These are phyloP conservation scores for Sinocyclocheilus maitianheensis DNA, from an alignment of 2,113 vertebrate species.

Conservation along the genomic window DNA sequence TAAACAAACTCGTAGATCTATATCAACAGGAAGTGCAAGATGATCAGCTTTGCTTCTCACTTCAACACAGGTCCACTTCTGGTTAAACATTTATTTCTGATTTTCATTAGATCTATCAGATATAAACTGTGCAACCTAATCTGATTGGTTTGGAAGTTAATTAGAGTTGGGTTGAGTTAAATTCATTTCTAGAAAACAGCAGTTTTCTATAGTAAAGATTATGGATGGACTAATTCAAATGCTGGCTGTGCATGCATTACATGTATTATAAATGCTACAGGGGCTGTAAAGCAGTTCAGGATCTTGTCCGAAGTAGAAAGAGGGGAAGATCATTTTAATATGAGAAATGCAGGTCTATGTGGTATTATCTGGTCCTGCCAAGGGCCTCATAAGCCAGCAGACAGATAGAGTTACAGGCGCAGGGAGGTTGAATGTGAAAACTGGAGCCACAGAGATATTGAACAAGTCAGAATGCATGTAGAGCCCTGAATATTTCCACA, in stretches of 20 bases:
- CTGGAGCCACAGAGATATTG: conserved; percentile 67
- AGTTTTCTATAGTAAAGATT: conserved; percentile 47
- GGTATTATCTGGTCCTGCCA: conserved; percentile 77
- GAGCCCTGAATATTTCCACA: conserved; percentile 63
- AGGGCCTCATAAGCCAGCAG: conserved; percentile 66
- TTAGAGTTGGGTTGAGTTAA: conserved; percentile 24
- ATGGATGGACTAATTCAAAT: conserved; percentile 64
- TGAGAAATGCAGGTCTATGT: conserved; percentile 65
- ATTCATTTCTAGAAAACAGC: conserved; percentile 24
- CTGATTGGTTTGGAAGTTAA: conserved; percentile 15
- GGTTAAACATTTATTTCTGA: conserved; percentile 86
- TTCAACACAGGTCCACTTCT: conserved; percentile 74
- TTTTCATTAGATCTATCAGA: conserved; percentile 20
- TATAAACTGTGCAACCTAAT: neutral
- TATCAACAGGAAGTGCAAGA: conserved; percentile 73
- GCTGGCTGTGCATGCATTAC: conserved; percentile 61
- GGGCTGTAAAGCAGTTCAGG: conserved; percentile 67
- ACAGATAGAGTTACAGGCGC: conserved; percentile 69
- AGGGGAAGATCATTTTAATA: conserved; percentile 80
- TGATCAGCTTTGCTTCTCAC: conserved; percentile 80
- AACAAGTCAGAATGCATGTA: conserved; percentile 76
- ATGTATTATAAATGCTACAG: conserved; percentile 73
- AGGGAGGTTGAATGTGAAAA: conserved; percentile 67
- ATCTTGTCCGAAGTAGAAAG: conserved; percentile 70
- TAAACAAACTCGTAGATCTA: conserved; percentile 71